These are phyloP conservation scores for Pteropus alecto DNA, from an alignment of 2,113 vertebrate species.

Conservation along the genomic window DNA sequence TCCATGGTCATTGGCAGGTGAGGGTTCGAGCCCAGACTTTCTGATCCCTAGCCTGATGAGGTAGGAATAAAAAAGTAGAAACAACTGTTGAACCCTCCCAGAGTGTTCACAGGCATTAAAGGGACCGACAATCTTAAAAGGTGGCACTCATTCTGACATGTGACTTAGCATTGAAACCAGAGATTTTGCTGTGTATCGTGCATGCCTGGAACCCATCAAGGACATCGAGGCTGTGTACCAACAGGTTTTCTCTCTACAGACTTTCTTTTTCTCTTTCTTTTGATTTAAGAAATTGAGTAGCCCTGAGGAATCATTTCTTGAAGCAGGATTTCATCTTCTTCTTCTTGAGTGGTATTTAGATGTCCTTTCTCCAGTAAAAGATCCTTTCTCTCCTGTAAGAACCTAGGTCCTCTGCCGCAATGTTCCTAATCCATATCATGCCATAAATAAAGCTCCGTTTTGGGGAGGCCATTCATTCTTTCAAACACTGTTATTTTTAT, in stretches of 20 bases:
- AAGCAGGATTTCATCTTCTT: background rate
- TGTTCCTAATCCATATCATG: background rate
- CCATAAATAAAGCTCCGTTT: background rate
- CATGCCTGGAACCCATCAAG: background rate
- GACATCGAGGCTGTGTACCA: background rate
- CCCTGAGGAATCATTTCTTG: background rate
- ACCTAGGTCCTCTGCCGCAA: background rate
- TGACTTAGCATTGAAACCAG: background rate
- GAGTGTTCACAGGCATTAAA: background rate
- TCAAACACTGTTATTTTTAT: background rate
- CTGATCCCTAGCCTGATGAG: background rate
- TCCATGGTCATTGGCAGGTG: background rate
- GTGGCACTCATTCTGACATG: fast-evolving
- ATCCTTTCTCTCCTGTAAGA: background rate
- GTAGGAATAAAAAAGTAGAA: background rate
- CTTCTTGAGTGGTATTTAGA: background rate
- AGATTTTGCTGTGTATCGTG: background rate
- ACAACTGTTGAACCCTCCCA: background rate
- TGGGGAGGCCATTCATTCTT: background rate
- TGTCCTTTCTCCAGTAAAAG: background rate
- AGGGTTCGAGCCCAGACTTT: background rate
- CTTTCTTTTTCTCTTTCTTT: background rate
- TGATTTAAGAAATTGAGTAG: background rate
- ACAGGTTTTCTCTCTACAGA: background rate
- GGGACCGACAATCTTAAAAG: fast-evolving